Evolutionary conservation across 2,888 invertebrate genomes (phyloP).

Genomic region (Folsomia candida): DNA sequence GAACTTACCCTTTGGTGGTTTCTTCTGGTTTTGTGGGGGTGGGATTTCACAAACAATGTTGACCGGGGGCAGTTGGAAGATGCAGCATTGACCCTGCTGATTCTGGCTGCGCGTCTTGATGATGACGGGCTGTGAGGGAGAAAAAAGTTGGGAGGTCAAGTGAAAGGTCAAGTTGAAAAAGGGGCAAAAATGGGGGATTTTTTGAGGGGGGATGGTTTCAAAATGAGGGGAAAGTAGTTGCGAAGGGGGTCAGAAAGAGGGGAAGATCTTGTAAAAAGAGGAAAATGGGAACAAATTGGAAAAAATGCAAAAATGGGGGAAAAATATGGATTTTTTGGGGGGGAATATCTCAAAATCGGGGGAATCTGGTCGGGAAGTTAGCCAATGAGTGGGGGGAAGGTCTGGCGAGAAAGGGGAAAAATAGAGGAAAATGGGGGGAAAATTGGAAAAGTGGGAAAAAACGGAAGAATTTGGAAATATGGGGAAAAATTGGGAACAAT

Average conservation of each 20-base stretch:
- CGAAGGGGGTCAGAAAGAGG: too few species aligned
- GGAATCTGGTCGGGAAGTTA: background rate
- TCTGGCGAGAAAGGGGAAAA: background rate
- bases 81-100: conserved; percentile 50
- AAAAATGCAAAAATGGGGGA: conserved; percentile 4
- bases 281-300: too few species aligned
- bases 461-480: background rate
- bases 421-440: background rate
- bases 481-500: background rate
- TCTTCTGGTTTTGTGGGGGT: conserved; percentile 46
- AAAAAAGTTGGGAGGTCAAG: conserved; percentile 5
- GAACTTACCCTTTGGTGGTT: conserved; percentile 41
- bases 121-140: conserved; percentile 39
- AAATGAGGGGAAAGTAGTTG: too few species aligned
- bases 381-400: background rate
- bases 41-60: conserved; percentile 43
- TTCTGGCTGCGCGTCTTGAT: conserved; percentile 47
- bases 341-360: background rate
- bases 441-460: too few species aligned
- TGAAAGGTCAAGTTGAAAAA: too few species aligned
- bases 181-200: too few species aligned
- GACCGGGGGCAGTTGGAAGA: conserved; percentile 49
- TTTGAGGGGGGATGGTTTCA: too few species aligned
- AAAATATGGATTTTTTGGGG: background rate
- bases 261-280: too few species aligned